Conservation (phyloP, 2,797 vertebrate genomes). For the Microchirus variegatus region DNA sequence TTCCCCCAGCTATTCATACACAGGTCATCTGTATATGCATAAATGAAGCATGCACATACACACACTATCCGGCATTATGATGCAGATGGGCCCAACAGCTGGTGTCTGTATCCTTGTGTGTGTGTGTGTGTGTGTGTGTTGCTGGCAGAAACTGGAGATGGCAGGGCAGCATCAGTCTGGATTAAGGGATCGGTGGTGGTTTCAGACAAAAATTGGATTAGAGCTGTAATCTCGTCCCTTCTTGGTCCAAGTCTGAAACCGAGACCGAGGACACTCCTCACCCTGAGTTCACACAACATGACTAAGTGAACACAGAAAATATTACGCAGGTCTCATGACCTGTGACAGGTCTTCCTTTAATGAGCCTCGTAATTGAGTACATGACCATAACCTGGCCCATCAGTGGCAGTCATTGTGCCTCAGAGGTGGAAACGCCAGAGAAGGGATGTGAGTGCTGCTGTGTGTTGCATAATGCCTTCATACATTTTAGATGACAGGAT, state of each 20-base stretch:
- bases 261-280: constrained; percentile 30
- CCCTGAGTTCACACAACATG: constrained; percentile 33
- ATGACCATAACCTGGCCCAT: constrained; percentile 27
- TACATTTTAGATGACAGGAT: constrained; percentile 48
- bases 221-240: constrained; percentile 68
- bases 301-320: constrained; percentile 36
- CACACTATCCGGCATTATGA: constrained; percentile 21
- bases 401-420: constrained; percentile 50
- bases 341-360: constrained; percentile 46
- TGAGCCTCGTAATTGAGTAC: constrained; percentile 46
- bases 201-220: constrained; percentile 80
- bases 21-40: constrained; percentile 52
- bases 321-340: constrained; percentile 10
- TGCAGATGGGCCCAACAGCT: constrained; percentile 76
- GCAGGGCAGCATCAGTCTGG: constrained; percentile 57
- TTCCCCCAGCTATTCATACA: constrained; percentile 28
- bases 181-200: constrained; percentile 77
- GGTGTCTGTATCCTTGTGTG: constrained; percentile 57
- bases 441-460: constrained; percentile 21
- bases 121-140: not conserved
- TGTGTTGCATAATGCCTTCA: constrained; percentile 51
- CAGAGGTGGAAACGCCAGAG: constrained; percentile 14
- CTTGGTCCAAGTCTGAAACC: constrained; percentile 53
- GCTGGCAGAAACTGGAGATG: constrained; percentile 56
- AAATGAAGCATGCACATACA: constrained; percentile 9